A percentile compares a stretch with the other conserved stretches of the same genome.
Evolutionary conservation across 2,113 vertebrate species (phyloP).

Genomic region (Eretmodus cyanostictus): DNA sequence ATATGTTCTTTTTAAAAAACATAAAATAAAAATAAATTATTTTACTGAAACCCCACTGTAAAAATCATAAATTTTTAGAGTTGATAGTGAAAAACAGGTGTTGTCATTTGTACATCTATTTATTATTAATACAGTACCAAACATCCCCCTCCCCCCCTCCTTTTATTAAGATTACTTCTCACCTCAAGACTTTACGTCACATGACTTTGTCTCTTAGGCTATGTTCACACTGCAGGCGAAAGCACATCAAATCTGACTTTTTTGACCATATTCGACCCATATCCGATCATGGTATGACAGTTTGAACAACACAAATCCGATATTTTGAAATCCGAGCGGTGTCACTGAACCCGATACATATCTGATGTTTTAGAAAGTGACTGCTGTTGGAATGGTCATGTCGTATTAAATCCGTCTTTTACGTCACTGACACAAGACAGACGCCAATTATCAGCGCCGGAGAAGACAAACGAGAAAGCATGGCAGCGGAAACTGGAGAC

Average conservation of each 20-base stretch:
- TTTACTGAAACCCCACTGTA: not conserved
- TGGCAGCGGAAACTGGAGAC: not conserved
- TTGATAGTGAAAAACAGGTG: not conserved
- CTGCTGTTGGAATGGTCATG: not conserved
- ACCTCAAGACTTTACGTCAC: not conserved
- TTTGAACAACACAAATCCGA: not conserved
- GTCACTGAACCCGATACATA: not conserved
- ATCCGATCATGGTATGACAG: not conserved
- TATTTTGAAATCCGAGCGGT: not conserved
- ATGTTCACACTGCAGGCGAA: accelerated
- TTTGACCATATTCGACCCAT: not conserved
- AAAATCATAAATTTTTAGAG: not conserved
- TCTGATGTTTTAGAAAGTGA: accelerated
- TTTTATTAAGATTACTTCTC: not conserved
- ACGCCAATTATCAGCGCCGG: accelerated
- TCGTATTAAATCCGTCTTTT: not conserved
- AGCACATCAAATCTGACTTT: not conserved
- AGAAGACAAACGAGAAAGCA: not conserved
- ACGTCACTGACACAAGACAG: not conserved
- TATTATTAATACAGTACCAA: not conserved
- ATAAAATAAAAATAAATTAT: not conserved
- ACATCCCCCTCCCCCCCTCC: accelerated
- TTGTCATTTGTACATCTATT: not conserved
- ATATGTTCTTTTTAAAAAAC: not conserved
- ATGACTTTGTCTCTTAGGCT: not conserved